phyloP scores from a whole-genome alignment of 2,113 vertebrate species.

The Pterophyllum scalare region DNA sequence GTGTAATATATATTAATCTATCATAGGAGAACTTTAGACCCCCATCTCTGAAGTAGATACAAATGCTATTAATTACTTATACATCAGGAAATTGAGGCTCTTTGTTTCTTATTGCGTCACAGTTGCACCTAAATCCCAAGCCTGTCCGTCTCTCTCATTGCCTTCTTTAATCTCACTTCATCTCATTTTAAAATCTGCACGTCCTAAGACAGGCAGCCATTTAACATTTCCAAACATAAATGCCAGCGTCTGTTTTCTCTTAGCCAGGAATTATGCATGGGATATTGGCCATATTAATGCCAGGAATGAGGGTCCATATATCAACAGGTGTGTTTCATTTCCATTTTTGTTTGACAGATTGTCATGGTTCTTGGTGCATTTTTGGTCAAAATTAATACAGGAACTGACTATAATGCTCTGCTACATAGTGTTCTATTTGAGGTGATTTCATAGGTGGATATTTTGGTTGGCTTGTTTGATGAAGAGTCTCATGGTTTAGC shows the following conservation, averaged over 20 bases:
- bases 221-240: slow-evolving; percentile 65
- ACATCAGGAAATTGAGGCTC: background rate
- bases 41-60: slow-evolving; percentile 12
- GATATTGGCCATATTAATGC: slow-evolving; percentile 44
- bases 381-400: slow-evolving; percentile 38
- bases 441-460: slow-evolving; percentile 16
- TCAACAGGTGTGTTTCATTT: slow-evolving; percentile 56
- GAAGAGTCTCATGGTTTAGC: slow-evolving; percentile 9
- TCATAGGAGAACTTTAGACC: background rate
- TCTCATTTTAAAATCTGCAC: slow-evolving; percentile 12
- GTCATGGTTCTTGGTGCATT: slow-evolving; percentile 17
- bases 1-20: background rate
- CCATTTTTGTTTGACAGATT: slow-evolving; percentile 43
- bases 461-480: background rate
- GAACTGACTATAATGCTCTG: slow-evolving; percentile 18
- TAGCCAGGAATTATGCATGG: slow-evolving; percentile 53
- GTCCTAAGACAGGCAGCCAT: slow-evolving; percentile 15
- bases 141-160: background rate
- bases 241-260: slow-evolving; percentile 45
- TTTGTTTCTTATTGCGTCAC: background rate
- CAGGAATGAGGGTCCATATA: slow-evolving; percentile 4
- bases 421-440: slow-evolving; percentile 32
- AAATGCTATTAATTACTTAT: background rate
- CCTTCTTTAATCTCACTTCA: slow-evolving; percentile 17
- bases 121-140: background rate